Evolutionary conservation across 2,888 invertebrate species (phyloP), one percentile per base, ranked within the genome.

Genomic region (Spicauda simplicius): DNA sequence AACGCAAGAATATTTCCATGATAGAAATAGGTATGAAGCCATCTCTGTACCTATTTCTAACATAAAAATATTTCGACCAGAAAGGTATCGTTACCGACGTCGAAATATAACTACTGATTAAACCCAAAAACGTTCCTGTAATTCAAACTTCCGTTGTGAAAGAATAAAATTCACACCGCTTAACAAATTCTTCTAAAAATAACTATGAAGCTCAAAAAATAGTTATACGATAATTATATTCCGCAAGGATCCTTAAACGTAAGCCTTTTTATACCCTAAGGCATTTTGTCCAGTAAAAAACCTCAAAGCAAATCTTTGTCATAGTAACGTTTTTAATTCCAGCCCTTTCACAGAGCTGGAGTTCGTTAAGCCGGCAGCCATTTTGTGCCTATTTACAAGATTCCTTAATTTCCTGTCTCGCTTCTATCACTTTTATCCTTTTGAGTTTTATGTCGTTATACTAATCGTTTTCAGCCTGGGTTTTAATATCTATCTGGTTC

Each of bases 381-480:
- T 64, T 61, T 65, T 65, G 58, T 59, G 65, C 53, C 65, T 65
- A 59, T 65, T 65, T 65, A 53, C 65, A 41, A 54, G 65, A 53
- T 59, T 65, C 58, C 53, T 65, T 59, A 65, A 65, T 65, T 65
- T 65, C 58, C 65, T 65, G 64, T 18, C 19, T 48, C 45, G 52
- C 57, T 64, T 53, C 52, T 58, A 52, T 57, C 64, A 41, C 12
- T 57, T 52, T 56, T 52, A 37, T 52, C 52, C 57, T 59, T 65
- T 59, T 52, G 60, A 18, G 45, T 33, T 33, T 48, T 60, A 52
- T 12, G 5, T 50, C 12, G 18, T 60, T 52, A 52, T 33, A 30
- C 14, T 60, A 52, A 60, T 60, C 30, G 60, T 7, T 50, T 59
- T 50, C 2, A 10, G 18, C n/a, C 50, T 10, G 18, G n/a, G 6